Evolutionary conservation across 2,888 invertebrate species (phyloP).

Genomic region (Steinernema scapterisci): DNA sequence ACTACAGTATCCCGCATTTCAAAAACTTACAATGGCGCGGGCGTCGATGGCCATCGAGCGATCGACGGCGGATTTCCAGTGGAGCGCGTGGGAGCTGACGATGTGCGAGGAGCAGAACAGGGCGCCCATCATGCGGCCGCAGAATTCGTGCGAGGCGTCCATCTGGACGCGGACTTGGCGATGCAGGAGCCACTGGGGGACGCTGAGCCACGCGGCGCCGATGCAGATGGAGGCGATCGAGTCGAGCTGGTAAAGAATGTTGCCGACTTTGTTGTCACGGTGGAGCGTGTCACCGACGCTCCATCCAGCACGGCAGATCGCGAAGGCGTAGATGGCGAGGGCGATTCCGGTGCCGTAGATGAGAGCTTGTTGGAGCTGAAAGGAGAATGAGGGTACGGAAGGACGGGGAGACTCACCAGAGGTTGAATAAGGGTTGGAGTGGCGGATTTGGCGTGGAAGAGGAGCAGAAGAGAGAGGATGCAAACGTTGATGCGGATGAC

Average conservation of each 20-base stretch:
- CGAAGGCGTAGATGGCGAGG: slow-evolving; percentile 43
- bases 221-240: slow-evolving; percentile 64
- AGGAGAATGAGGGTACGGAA: background rate
- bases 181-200: slow-evolving; percentile 64
- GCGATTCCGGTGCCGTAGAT: slow-evolving; percentile 48
- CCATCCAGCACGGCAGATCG: slow-evolving; percentile 53
- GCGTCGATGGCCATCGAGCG: slow-evolving; percentile 57
- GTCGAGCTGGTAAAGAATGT: slow-evolving; percentile 64
- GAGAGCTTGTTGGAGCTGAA: slow-evolving; percentile 46
- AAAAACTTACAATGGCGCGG: slow-evolving; percentile 51
- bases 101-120: slow-evolving; percentile 52
- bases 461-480: slow-evolving; percentile 53
- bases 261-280: slow-evolving; percentile 50
- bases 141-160: slow-evolving; percentile 60
- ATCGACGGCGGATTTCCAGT: slow-evolving; percentile 57
- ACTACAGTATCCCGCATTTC: background rate
- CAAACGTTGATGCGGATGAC: slow-evolving; percentile 47
- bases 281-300: slow-evolving; percentile 46
- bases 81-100: slow-evolving; percentile 50
- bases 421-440: slow-evolving; percentile 46
- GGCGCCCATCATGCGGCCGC: slow-evolving; percentile 64
- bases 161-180: slow-evolving; percentile 58
- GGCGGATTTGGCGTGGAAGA: slow-evolving; percentile 53
- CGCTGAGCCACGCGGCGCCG: slow-evolving; percentile 61
- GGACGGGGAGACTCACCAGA: slow-evolving; percentile 36